phyloP scores from a whole-genome alignment of 1,140 invertebrate genomes.

The Plodia interpunctella region DNA sequence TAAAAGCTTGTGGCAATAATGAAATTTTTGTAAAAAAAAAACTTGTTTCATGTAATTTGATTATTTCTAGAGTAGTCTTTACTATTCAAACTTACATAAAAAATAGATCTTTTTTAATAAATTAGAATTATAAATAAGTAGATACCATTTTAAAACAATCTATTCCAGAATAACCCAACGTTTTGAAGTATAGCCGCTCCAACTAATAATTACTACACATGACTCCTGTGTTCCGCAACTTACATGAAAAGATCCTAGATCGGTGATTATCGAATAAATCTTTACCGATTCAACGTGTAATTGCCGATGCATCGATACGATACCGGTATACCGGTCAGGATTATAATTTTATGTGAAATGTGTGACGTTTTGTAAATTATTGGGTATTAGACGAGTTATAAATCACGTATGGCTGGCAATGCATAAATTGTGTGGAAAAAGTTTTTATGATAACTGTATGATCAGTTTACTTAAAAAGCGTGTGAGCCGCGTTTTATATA shows the following conservation, averaged over 20 bases:
- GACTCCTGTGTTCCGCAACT: slow-evolving; percentile 52
- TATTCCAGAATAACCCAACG: slow-evolving; percentile 20
- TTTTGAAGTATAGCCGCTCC: slow-evolving; percentile 19
- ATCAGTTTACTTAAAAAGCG: background rate
- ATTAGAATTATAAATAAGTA: too few relatives aligned
- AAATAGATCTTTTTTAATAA: too few relatives aligned
- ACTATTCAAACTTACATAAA: too few relatives aligned
- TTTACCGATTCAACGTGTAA: slow-evolving; percentile 55
- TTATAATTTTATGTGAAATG: slow-evolving; percentile 53
- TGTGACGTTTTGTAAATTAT: slow-evolving; percentile 54
- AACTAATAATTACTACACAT: slow-evolving; percentile 45
- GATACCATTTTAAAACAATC: background rate
- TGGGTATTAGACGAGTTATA: slow-evolving; percentile 39
- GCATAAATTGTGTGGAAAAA: slow-evolving; percentile 26
- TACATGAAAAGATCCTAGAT: slow-evolving; percentile 40
- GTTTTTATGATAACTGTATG: background rate
- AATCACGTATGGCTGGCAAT: slow-evolving; percentile 33
- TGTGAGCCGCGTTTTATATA: background rate
- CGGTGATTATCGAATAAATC: slow-evolving; percentile 65
- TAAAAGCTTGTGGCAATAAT: too few relatives aligned
- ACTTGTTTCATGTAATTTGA: too few relatives aligned
- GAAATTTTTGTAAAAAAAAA: too few relatives aligned
- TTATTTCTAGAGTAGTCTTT: too few relatives aligned
- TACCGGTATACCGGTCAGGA: slow-evolving; percentile 25
- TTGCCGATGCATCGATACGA: slow-evolving; percentile 45